Percentiles rank a stretch among this genome's conserved stretches.
phyloP scores from a whole-genome alignment of 2,797 vertebrate species.

The Chiroxiphia lanceolata region DNA sequence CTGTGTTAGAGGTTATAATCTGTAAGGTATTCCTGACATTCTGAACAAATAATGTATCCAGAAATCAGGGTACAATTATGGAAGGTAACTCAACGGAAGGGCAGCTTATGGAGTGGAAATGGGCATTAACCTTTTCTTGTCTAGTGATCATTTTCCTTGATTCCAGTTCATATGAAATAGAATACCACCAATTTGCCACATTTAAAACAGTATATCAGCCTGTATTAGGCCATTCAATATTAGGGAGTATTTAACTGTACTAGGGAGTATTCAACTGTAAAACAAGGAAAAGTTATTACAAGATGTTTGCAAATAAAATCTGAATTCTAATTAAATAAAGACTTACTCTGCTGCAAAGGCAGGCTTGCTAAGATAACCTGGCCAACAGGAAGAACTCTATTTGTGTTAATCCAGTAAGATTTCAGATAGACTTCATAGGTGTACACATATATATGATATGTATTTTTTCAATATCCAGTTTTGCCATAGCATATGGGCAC shows the following conservation, averaged over 20 bases:
- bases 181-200: neutral
- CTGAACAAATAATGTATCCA: neutral
- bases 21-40: neutral
- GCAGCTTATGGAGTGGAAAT: neutral
- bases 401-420: neutral
- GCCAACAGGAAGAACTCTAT: neutral
- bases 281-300: neutral
- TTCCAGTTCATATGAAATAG: neutral
- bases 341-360: neutral
- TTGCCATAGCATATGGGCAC: neutral
- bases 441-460: accelerated
- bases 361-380: neutral
- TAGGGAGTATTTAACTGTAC: neutral
- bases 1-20: neutral
- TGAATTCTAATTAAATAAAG: neutral
- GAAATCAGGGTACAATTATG: neutral
- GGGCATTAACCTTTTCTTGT: neutral
- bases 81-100: neutral
- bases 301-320: neutral
- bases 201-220: neutral
- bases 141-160: neutral
- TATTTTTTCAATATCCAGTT: neutral
- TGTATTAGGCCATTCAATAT: neutral
- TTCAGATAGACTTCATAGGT: neutral
- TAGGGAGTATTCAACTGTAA: neutral